phyloP scores from a whole-genome alignment of 2,797 vertebrate genomes.

The Smutsia gigantea region DNA sequence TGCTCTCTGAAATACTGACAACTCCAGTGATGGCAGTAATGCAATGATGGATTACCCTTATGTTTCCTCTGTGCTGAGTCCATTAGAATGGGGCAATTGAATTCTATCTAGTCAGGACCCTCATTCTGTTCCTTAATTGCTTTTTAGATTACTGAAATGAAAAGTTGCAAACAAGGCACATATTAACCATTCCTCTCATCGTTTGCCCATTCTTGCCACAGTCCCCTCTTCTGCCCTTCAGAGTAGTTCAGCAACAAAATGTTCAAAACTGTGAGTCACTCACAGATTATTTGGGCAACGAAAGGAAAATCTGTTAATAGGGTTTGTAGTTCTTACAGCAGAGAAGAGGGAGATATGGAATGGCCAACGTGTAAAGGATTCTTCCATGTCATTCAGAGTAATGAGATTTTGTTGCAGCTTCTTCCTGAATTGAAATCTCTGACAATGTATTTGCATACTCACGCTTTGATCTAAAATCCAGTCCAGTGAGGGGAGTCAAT shows the following conservation, averaged over 20 bases:
- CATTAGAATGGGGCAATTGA: conserved; percentile 59
- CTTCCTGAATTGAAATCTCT: not conserved
- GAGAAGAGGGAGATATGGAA: not conserved
- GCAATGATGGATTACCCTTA: conserved; percentile 63
- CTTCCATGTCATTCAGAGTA: not conserved
- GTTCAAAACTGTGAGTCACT: rapidly evolving
- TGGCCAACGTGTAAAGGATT: not conserved
- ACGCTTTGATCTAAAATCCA: conserved; percentile 49
- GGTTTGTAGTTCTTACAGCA: not conserved
- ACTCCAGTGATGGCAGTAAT: not conserved
- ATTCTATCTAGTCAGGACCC: conserved; percentile 55
- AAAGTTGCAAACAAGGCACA: conserved; percentile 52
- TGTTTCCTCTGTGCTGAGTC: conserved; percentile 24
- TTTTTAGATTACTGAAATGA: conserved; percentile 71
- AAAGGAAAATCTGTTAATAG: conserved; percentile 8
- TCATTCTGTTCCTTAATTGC: conserved; percentile 64
- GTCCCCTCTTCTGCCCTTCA: not conserved
- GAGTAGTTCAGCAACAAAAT: not conserved
- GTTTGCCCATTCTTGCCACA: not conserved
- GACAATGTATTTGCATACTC: conserved; percentile 22
- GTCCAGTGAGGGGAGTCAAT: not conserved
- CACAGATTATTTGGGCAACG: not conserved
- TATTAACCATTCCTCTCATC: not conserved
- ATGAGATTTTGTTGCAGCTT: not conserved
- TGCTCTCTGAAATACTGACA: conserved; percentile 43